A percentile compares a stretch with the other conserved stretches of the same genome.
Conservation (phyloP, 2,888 invertebrate species). For the Nomada ruficornis region DNA sequence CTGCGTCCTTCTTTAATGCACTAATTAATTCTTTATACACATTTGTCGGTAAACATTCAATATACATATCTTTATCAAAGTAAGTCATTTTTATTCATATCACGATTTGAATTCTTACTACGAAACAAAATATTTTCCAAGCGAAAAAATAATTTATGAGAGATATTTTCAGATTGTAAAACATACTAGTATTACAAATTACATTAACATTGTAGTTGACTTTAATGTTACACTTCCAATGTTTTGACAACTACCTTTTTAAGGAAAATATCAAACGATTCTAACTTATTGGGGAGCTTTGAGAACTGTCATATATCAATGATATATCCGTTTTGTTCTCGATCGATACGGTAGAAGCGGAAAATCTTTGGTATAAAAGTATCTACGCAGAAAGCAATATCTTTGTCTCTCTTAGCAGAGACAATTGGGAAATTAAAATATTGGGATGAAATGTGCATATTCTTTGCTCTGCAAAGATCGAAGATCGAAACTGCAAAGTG, state of each 20-base stretch:
- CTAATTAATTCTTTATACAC: slow-evolving; percentile 72
- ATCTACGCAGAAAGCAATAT: not conserved
- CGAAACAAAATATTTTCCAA: not conserved
- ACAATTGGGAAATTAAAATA: too few species aligned
- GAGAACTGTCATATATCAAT: not conserved
- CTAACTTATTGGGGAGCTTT: not conserved
- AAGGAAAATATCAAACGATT: slow-evolving; percentile 5
- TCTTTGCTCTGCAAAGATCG: too few species aligned
- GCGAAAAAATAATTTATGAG: not conserved
- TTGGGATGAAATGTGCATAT: too few species aligned
- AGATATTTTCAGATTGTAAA: too few species aligned
- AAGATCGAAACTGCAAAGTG: too few species aligned
- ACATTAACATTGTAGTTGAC: not conserved
- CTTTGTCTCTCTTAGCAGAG: too few species aligned
- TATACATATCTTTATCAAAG: slow-evolving; percentile 67
- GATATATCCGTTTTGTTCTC: slow-evolving; percentile 21
- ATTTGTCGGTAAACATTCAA: slow-evolving; percentile 69
- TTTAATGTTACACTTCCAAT: not conserved
- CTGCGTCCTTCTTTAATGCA: slow-evolving; percentile 68
- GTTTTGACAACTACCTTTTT: not conserved
- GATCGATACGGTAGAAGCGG: slow-evolving; percentile 45
- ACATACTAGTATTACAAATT: not conserved
- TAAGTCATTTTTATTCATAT: slow-evolving; percentile 64
- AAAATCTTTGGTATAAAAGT: not conserved
- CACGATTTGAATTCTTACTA: not conserved